These are phyloP conservation scores for Bovichtus diacanthus DNA, from an alignment of 2,797 vertebrate genomes.

Conservation along the genomic window DNA sequence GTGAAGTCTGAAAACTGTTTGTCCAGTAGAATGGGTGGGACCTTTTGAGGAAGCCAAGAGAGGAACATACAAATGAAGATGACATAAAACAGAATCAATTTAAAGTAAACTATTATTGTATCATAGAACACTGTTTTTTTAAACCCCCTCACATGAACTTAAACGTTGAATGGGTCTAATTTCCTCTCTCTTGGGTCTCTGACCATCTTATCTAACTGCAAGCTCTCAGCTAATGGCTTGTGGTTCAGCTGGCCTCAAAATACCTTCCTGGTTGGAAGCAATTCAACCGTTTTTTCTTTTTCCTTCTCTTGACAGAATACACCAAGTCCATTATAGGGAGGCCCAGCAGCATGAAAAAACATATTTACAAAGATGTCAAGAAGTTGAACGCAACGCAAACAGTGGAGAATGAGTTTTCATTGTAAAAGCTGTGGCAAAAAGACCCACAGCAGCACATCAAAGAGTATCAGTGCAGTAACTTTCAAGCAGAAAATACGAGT, in stretches of 20 bases:
- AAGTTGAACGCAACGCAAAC: neutral
- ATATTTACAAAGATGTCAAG: slow-evolving; percentile 17
- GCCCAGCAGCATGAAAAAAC: slow-evolving; percentile 8
- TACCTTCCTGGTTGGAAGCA: slow-evolving; percentile 38
- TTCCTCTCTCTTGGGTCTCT: slow-evolving; percentile 41
- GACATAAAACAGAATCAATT: neutral
- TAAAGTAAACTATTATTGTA: neutral
- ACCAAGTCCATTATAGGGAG: slow-evolving; percentile 27
- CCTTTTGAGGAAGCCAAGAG: slow-evolving; percentile 77
- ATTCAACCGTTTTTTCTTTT: slow-evolving; percentile 15
- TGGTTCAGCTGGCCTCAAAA: slow-evolving; percentile 56
- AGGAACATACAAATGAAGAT: slow-evolving; percentile 3
- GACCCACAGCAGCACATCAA: slow-evolving; percentile 12
- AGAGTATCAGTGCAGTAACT: neutral
- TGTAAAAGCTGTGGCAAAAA: slow-evolving; percentile 19
- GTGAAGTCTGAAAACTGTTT: slow-evolving; percentile 98
- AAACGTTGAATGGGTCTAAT: slow-evolving; percentile 38
- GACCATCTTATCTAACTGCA: slow-evolving; percentile 40
- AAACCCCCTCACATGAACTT: slow-evolving; percentile 15
- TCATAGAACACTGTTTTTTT: slow-evolving; percentile 8
- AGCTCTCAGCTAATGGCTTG: slow-evolving; percentile 67
- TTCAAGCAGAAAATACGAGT: neutral
- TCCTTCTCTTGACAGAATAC: slow-evolving; percentile 12
- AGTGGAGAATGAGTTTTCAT: neutral
- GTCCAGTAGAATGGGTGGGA: slow-evolving; percentile 92